Conservation (phyloP, 2,113 vertebrate genomes). For the Xiphophorus hellerii region DNA sequence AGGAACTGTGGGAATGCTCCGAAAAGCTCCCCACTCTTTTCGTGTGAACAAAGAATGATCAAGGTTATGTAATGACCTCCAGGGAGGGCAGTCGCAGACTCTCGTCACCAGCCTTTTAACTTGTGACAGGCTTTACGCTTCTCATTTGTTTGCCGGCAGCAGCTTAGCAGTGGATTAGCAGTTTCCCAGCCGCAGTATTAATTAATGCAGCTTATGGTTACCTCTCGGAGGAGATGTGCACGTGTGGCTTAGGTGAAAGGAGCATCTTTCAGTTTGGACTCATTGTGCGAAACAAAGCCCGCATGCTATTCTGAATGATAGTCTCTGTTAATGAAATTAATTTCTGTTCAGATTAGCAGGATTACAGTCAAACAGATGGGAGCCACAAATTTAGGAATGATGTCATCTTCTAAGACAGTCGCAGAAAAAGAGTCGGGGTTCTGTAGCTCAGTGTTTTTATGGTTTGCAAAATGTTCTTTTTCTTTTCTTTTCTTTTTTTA, state of each 20-base stretch:
- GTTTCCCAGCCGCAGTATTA: constrained; percentile 68
- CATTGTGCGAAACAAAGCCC: constrained; percentile 13
- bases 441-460: constrained; percentile 4
- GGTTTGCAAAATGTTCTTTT: constrained; percentile 22
- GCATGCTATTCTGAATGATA: neutral
- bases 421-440: neutral
- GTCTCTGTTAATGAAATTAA: constrained; percentile 3
- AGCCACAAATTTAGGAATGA: neutral
- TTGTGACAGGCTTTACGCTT: constrained; percentile 75
- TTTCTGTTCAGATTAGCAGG: neutral
- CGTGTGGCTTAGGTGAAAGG: constrained; percentile 17
- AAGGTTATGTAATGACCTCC: constrained; percentile 79
- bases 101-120: constrained; percentile 74
- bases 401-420: neutral
- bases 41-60: constrained; percentile 69
- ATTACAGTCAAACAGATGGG: constrained; percentile 12
- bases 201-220: constrained; percentile 77
- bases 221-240: constrained; percentile 51
- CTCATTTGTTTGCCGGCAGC: constrained; percentile 77
- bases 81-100: constrained; percentile 61
- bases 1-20: constrained; percentile 61
- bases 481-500: constrained; percentile 3
- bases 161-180: constrained; percentile 78
- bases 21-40: constrained; percentile 70
- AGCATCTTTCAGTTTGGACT: constrained; percentile 14